Evolutionary conservation across 2,113 vertebrate species (phyloP).

Genomic region (Anarhynchus alexandrinus): DNA sequence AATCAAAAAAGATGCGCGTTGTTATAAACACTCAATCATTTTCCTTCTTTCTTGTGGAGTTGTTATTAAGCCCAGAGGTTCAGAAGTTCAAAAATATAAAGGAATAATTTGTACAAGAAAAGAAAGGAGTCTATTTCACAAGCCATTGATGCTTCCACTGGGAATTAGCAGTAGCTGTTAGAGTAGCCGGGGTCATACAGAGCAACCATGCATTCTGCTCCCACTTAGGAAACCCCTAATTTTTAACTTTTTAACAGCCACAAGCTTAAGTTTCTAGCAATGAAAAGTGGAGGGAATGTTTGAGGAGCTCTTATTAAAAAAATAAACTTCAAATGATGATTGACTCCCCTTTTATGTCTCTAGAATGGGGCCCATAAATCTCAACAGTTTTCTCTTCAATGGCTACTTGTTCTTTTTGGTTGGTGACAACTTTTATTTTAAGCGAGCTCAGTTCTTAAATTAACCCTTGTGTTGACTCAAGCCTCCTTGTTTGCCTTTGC

Average conservation of each 20-base stretch:
- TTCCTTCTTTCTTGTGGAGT: slow-evolving; percentile 47
- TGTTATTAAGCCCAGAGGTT: slow-evolving; percentile 58
- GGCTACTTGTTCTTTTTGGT: slow-evolving; percentile 57
- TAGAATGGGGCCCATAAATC: slow-evolving; percentile 60
- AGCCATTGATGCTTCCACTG: slow-evolving; percentile 61
- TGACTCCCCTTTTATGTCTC: slow-evolving; percentile 61
- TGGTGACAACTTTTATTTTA: slow-evolving; percentile 67
- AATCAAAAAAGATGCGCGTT: slow-evolving; percentile 37
- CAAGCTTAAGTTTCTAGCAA: slow-evolving; percentile 38
- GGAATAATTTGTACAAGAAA: slow-evolving; percentile 72
- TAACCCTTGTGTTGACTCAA: slow-evolving; percentile 59
- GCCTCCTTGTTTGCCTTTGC: slow-evolving; percentile 50
- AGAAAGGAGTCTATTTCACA: slow-evolving; percentile 69
- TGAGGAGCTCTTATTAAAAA: slow-evolving; percentile 67
- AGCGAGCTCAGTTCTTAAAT: slow-evolving; percentile 32
- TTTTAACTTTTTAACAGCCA: slow-evolving; percentile 68
- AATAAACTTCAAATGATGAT: slow-evolving; percentile 66
- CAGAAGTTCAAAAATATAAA: slow-evolving; percentile 71
- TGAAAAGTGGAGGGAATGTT: slow-evolving; percentile 52
- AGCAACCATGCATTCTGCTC: slow-evolving; percentile 57
- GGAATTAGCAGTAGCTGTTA: slow-evolving; percentile 69
- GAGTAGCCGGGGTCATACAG: slow-evolving; percentile 57
- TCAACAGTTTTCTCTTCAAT: slow-evolving; percentile 65
- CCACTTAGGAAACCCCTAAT: slow-evolving; percentile 66
- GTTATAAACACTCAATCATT: slow-evolving; percentile 56